Percentiles rank a stretch among this genome's conserved stretches.
These are phyloP conservation scores for Corythoichthys haematopterus DNA, from an alignment of 2,113 vertebrate species.

Conservation along the genomic window DNA sequence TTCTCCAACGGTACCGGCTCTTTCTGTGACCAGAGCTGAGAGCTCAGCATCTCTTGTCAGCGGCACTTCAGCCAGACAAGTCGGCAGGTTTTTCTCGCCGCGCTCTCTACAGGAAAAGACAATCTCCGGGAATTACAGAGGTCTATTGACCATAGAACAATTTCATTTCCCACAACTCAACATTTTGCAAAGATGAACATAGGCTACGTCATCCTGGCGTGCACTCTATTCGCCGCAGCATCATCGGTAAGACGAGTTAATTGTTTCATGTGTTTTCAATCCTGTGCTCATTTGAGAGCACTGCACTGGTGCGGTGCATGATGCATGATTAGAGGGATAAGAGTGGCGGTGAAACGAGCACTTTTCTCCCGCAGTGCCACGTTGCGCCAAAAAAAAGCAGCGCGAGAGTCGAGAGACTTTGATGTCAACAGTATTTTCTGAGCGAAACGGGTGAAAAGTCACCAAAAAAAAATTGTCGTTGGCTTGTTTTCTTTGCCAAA, in stretches of 20 bases:
- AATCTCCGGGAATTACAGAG: conserved; percentile 59
- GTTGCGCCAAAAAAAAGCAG: conserved; percentile 24
- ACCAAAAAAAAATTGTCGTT: conserved; percentile 13
- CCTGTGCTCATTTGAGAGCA: conserved; percentile 34
- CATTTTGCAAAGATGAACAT: conserved; percentile 67
- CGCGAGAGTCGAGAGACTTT: conserved; percentile 14
- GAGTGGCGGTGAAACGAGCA: conserved; percentile 37
- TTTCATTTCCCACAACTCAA: conserved; percentile 3
- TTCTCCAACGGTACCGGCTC: conserved; percentile 48
- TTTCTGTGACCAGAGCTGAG: conserved; percentile 60
- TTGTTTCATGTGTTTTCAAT: conserved; percentile 29
- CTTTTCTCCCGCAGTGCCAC: conserved; percentile 35
- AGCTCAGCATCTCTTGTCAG: conserved; percentile 71
- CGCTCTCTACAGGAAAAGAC: conserved; percentile 35
- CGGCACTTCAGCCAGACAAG: conserved; percentile 73
- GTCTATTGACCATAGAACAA: conserved; percentile 30
- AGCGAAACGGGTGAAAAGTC: conserved; percentile 31
- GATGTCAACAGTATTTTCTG: conserved; percentile 1
- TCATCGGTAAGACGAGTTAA: conserved; percentile 71
- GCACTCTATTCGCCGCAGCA: conserved; percentile 65
- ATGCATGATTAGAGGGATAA: conserved; percentile 11
- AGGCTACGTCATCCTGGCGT: conserved; percentile 65
- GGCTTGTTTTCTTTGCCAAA: neutral
- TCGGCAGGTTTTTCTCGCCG: conserved; percentile 50
- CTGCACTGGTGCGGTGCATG: conserved; percentile 52